Evolutionary conservation across 2,888 invertebrate genomes (phyloP), one percentile per base, ranked within the genome.

Genomic region (Zaprionus bogoriensis): DNA sequence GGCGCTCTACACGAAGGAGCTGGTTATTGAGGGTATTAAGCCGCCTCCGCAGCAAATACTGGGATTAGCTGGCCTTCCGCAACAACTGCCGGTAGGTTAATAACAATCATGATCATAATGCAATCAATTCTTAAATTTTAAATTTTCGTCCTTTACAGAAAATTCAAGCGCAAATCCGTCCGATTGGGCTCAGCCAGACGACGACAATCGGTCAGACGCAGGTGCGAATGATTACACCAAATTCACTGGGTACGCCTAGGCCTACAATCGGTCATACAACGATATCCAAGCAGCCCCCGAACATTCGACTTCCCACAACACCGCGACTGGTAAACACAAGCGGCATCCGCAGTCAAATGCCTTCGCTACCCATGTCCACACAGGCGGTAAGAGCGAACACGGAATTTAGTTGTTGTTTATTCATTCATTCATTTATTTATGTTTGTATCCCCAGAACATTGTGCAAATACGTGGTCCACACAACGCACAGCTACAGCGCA

Each of bases 21-120:
- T 98, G 89, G 94, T 95, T 25, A 99, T 99, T 85, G 98, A 99
- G 78, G 99, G 99, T 10, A 98, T 99, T 86, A 95, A 95, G 89
- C 96, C 98, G 7, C 99, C 98, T 12, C 95, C 96, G 19, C 92
- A 91, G 68, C 90, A 95, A 67, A 94, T 93, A 66, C 93, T 95
- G 46, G 93, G 95, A 36, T 93, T 93, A 87, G 86, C 88, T 48
- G 88, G 89, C 45, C 79, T 90, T 52, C 87, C 89, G 28, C 89
- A 88, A 27, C 91, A 91, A 73, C 84, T 91, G 72, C 91, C 91
- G 63, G 91, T 91, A 81, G 87, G 81, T 58, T 0, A 12, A 19
- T 4, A 2, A 2, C 2, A 9, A 12, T 5, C 5, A 6, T 7
- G 0, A 2, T 17, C 1, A 7, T 1, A 12, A 22, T 22, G 17